Evolutionary conservation across 2,113 vertebrate genomes (phyloP).

Genomic region (Todiramphus chloris): DNA sequence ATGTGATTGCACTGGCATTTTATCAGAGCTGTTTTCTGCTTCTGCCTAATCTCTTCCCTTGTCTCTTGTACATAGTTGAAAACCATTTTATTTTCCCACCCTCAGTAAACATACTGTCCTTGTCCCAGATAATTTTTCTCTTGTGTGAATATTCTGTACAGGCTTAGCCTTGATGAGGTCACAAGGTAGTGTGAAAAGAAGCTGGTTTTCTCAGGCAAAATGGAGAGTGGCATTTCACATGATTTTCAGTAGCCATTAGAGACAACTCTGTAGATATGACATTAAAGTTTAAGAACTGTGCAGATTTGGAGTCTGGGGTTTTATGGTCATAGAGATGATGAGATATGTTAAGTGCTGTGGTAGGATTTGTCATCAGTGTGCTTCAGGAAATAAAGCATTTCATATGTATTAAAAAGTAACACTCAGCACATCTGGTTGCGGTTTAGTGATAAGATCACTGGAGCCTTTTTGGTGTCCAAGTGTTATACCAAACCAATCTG

Average conservation of each 20-base stretch:
- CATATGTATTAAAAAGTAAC: background rate
- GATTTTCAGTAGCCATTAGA: background rate
- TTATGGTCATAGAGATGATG: background rate
- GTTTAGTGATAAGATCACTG: background rate
- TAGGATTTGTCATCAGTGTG: background rate
- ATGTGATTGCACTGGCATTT: conserved; percentile 41
- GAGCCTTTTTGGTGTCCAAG: background rate
- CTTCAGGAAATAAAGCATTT: background rate
- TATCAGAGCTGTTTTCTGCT: conserved; percentile 14
- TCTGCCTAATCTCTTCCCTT: conserved; percentile 18
- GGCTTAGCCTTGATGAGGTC: background rate
- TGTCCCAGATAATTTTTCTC: background rate
- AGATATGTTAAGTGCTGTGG: background rate
- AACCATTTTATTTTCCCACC: background rate
- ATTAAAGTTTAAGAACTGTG: background rate
- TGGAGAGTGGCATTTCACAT: background rate
- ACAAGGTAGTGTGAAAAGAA: background rate
- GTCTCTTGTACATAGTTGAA: background rate
- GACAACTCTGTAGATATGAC: background rate
- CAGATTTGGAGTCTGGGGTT: background rate
- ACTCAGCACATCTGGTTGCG: background rate
- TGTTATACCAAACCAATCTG: background rate
- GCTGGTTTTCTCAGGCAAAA: background rate
- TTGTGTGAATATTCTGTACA: background rate
- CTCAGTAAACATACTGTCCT: background rate